Conservation (phyloP, 2,888 invertebrate genomes). For the Phortica magna region DNA sequence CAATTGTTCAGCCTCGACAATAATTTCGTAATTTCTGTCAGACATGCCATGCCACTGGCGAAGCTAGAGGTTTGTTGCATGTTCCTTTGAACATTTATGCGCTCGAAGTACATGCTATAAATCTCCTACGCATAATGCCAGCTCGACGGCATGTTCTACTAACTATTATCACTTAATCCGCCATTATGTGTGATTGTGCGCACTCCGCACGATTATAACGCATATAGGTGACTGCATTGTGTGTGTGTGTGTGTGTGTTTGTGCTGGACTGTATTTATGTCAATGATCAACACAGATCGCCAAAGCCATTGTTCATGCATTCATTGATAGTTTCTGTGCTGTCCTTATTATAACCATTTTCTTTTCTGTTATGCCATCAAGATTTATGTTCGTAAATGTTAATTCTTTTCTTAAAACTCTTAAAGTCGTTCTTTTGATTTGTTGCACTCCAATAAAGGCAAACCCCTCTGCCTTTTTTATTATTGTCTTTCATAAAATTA, state of each 20-base stretch:
- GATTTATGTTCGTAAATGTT: constrained; percentile 70
- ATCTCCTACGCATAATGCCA: constrained; percentile 31
- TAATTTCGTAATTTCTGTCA: constrained; percentile 30
- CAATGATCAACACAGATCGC: neutral
- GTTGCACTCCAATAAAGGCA: constrained; percentile 13
- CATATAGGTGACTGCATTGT: too few relatives aligned
- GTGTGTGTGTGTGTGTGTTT: neutral
- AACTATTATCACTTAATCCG: constrained; percentile 58
- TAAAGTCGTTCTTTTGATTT: constrained; percentile 49
- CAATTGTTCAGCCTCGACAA: neutral
- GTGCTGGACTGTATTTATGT: neutral
- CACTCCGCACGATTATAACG: constrained; percentile 42
- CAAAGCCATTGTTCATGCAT: constrained; percentile 6
- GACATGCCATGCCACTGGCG: neutral
- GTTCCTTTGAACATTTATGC: constrained; percentile 15
- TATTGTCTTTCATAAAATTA: constrained; percentile 65
- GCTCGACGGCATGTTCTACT: constrained; percentile 48
- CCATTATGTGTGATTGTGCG: constrained; percentile 63
- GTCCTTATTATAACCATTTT: neutral
- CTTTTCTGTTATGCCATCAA: constrained; percentile 55
- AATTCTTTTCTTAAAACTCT: constrained; percentile 66
- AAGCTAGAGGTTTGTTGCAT: constrained; percentile 3
- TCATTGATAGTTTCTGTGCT: constrained; percentile 11
- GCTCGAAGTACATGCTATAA: constrained; percentile 23
- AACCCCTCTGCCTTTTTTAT: constrained; percentile 53